These are phyloP conservation scores for Acutogordius australiensis DNA, from an alignment of 2,888 invertebrate species.

Conservation along the genomic window DNA sequence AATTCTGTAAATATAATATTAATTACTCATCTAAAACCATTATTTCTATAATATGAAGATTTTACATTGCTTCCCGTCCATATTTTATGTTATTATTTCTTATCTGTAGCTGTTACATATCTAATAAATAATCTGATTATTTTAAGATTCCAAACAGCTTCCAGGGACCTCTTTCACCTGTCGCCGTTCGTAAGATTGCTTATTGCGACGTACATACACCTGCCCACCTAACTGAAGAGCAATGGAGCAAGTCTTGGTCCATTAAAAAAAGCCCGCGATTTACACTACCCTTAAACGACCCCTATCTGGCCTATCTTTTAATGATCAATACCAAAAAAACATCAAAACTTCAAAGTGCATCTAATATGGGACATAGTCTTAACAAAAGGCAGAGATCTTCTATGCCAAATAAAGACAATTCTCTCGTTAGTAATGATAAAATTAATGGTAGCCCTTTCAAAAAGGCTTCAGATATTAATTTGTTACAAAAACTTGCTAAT, in stretches of 20 bases:
- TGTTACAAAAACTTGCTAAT: conserved; percentile 39
- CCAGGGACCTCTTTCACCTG: neutral
- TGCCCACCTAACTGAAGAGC: conserved; percentile 22
- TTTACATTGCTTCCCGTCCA: no score
- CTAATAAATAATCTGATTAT: no score
- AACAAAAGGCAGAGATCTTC: neutral
- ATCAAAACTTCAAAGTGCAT: neutral
- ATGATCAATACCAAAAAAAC: neutral
- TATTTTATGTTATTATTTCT: no score
- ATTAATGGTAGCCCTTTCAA: no score
- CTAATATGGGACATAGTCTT: no score
- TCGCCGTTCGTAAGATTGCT: conserved; percentile 55
- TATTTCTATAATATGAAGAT: no score
- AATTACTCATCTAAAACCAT: no score
- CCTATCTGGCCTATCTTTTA: neutral
- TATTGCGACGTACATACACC: conserved; percentile 81
- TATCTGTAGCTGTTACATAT: no score
- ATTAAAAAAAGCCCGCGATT: neutral
- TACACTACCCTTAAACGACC: neutral
- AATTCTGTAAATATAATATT: no score
- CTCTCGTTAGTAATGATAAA: no score
- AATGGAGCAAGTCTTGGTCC: conserved; percentile 9
- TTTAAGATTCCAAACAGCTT: no score
- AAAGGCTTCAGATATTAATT: conserved; percentile 43
- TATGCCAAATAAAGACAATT: no score